These are phyloP conservation scores for Vulpes vulpes DNA, from an alignment of 2,113 vertebrate genomes.

Conservation along the genomic window DNA sequence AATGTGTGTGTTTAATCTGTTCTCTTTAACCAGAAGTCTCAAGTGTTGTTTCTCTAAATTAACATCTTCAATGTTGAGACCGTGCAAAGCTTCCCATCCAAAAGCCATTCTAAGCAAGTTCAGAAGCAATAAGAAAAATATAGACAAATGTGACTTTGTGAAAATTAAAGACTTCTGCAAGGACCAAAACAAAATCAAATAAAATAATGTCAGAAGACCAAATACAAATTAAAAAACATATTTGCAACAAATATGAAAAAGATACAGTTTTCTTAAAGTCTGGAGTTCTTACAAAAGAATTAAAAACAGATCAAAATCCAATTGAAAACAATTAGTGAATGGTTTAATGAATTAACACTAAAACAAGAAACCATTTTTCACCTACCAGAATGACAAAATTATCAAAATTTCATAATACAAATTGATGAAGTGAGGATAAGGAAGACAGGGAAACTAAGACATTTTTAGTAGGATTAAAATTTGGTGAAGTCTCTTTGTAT, in stretches of 20 bases:
- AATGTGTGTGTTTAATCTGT: constrained; percentile 7
- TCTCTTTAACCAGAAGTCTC: constrained; percentile 44
- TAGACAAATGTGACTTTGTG: background rate
- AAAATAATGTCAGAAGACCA: background rate
- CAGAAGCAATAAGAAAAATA: constrained; percentile 34
- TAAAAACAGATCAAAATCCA: background rate
- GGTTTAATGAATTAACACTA: constrained; percentile 38
- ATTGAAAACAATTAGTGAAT: background rate
- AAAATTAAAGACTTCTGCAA: constrained; percentile 53
- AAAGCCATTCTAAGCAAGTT: constrained; percentile 26
- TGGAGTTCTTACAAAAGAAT: constrained; percentile 30
- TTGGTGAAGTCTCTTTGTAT: background rate
- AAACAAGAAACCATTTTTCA: background rate
- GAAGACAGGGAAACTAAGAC: background rate
- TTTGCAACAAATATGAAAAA: background rate
- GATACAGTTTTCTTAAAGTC: background rate
- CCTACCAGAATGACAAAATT: background rate
- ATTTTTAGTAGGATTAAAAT: background rate
- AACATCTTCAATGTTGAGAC: background rate
- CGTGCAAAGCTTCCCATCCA: background rate
- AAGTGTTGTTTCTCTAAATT: constrained; percentile 44
- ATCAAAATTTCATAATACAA: background rate
- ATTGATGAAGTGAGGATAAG: background rate
- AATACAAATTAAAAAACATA: constrained; percentile 9
- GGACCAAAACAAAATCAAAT: background rate